These are phyloP conservation scores for Phyllostomus hastatus DNA, from an alignment of 2,113 vertebrate species.

Conservation along the genomic window DNA sequence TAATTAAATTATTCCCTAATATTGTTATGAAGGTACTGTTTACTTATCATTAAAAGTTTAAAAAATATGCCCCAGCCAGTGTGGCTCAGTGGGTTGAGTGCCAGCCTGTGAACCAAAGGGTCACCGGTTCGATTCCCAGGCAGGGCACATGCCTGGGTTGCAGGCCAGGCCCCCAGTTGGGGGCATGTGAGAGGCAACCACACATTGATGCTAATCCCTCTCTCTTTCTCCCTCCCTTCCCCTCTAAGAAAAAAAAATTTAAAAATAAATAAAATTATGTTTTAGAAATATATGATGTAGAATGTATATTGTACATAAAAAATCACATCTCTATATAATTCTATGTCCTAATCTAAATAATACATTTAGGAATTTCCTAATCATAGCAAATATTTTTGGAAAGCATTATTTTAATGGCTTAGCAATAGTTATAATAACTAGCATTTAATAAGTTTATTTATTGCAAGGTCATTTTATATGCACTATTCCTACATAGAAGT, in stretches of 20 bases:
- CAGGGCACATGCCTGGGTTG: too few relatives aligned
- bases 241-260: too few relatives aligned
- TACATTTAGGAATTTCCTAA: not conserved
- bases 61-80: not conserved
- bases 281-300: not conserved
- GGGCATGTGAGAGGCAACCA: too few relatives aligned
- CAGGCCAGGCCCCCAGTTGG: too few relatives aligned
- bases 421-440: not conserved
- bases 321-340: not conserved
- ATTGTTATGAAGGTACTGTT: not conserved
- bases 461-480: not conserved
- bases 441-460: not conserved
- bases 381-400: not conserved
- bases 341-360: not conserved
- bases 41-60: not conserved
- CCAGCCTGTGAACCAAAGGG: too few relatives aligned
- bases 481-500: not conserved
- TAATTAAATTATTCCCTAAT: not conserved
- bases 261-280: not conserved
- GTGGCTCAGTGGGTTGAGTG: too few relatives aligned
- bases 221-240: too few relatives aligned
- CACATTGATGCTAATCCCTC: too few relatives aligned
- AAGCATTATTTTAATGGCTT: not conserved
- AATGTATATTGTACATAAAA: not conserved
- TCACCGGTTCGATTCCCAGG: too few relatives aligned